Conservation (phyloP, 2,113 vertebrate species). For the Eulacestoma nigropectus region DNA sequence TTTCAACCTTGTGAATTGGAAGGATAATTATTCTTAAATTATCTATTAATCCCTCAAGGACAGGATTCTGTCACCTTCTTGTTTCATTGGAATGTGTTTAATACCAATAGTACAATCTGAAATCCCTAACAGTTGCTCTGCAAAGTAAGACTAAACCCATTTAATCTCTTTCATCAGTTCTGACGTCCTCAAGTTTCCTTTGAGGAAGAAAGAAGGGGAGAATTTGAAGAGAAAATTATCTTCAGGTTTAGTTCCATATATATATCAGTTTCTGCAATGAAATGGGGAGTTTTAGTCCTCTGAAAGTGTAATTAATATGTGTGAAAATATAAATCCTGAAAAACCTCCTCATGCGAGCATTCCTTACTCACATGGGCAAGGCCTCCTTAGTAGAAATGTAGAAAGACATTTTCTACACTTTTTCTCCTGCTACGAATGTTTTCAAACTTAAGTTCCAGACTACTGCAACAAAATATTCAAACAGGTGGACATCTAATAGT, state of each 20-base stretch:
- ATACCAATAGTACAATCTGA: neutral
- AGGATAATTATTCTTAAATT: conserved; percentile 26
- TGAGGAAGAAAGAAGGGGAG: neutral
- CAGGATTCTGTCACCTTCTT: conserved; percentile 2
- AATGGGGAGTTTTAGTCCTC: neutral
- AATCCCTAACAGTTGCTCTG: conserved; percentile 22
- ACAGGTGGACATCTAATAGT: neutral
- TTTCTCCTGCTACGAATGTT: neutral
- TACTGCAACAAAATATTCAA: neutral
- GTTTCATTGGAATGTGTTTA: conserved; percentile 8
- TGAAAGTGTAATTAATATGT: neutral
- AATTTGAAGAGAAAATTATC: neutral
- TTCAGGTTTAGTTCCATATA: neutral
- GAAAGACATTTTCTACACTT: neutral
- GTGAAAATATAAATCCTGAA: neutral
- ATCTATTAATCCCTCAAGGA: conserved; percentile 29
- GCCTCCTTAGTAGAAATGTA: neutral
- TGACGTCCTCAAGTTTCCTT: neutral
- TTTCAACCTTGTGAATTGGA: neutral
- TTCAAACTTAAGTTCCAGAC: neutral
- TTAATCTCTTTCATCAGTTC: conserved; percentile 42
- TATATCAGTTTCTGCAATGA: neutral
- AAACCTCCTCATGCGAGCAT: neutral
- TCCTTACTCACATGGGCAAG: neutral
- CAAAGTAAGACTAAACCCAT: conserved; percentile 26